Conservation (phyloP, 2,113 vertebrate genomes). For the Coregonus clupeaformis region DNA sequence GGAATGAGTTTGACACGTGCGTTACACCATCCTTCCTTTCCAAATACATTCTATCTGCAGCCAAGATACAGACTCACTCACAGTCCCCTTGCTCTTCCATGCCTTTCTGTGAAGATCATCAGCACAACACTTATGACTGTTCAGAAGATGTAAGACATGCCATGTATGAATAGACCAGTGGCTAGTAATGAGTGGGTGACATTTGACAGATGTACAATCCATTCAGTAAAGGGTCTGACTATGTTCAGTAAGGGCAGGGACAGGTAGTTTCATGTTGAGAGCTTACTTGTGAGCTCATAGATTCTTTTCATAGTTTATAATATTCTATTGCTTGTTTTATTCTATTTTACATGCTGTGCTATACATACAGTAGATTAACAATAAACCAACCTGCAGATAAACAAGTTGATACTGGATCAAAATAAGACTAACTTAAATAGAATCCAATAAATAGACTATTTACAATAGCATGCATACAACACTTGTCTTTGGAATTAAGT, state of each 20-base stretch:
- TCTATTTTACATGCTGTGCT: too few relatives aligned
- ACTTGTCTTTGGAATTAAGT: neutral
- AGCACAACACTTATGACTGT: neutral
- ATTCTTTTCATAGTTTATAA: too few relatives aligned
- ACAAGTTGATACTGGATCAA: too few relatives aligned
- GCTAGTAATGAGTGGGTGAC: neutral
- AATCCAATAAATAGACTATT: too few relatives aligned
- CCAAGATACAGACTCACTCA: conserved; percentile 10
- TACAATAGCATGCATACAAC: too few relatives aligned
- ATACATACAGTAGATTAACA: too few relatives aligned
- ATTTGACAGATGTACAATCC: neutral
- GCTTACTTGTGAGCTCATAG: neutral
- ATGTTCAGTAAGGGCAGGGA: neutral
- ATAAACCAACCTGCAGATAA: too few relatives aligned
- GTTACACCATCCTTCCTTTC: too few relatives aligned
- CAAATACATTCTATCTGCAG: conserved; percentile 29
- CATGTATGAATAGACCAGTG: neutral
- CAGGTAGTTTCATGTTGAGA: neutral
- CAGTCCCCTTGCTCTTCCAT: neutral
- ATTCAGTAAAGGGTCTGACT: neutral
- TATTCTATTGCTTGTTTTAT: neutral
- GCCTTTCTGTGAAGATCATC: neutral
- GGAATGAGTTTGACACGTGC: too few relatives aligned
- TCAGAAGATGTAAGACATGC: neutral
- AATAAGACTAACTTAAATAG: too few relatives aligned